These are phyloP conservation scores for Pachypeltis micranthus DNA, from an alignment of 1,140 invertebrate species.

Conservation along the genomic window DNA sequence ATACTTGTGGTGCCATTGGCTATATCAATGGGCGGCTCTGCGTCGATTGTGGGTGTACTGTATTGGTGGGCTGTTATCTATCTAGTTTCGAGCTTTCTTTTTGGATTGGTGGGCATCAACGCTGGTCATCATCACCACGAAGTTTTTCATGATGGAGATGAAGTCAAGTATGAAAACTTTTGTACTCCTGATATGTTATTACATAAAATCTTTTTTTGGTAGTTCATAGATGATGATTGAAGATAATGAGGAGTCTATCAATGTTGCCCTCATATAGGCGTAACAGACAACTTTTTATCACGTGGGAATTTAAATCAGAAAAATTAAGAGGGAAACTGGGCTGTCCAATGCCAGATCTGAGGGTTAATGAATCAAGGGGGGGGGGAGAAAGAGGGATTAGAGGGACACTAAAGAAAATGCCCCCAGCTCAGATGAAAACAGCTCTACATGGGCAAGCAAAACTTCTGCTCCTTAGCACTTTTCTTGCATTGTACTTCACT, in stretches of 20 bases:
- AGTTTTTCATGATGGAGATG: constrained; percentile 71
- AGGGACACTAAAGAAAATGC: too few species aligned
- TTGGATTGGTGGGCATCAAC: constrained; percentile 53
- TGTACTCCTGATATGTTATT: not conserved
- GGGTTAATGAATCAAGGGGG: too few species aligned
- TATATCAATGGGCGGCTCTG: constrained; percentile 37
- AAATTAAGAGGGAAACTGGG: too few species aligned
- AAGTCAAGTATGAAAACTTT: constrained; percentile 36
- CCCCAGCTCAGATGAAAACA: too few species aligned
- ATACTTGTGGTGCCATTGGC: constrained; percentile 40
- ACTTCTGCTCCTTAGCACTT: too few species aligned
- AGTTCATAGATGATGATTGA: not conserved
- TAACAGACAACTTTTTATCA: too few species aligned
- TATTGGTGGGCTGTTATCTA: constrained; percentile 46
- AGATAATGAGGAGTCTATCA: not conserved
- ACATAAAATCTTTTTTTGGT: not conserved
- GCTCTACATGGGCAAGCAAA: too few species aligned
- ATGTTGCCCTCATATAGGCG: too few species aligned
- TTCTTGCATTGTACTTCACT: too few species aligned
- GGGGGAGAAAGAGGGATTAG: too few species aligned
- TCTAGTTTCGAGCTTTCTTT: constrained; percentile 45
- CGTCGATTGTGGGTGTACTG: constrained; percentile 30
- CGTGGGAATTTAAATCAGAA: too few species aligned
- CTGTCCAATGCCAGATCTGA: too few species aligned
- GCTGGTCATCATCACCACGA: constrained; percentile 73